These are phyloP conservation scores for Latrodectus elegans DNA, from an alignment of 2,888 invertebrate species.

Conservation along the genomic window DNA sequence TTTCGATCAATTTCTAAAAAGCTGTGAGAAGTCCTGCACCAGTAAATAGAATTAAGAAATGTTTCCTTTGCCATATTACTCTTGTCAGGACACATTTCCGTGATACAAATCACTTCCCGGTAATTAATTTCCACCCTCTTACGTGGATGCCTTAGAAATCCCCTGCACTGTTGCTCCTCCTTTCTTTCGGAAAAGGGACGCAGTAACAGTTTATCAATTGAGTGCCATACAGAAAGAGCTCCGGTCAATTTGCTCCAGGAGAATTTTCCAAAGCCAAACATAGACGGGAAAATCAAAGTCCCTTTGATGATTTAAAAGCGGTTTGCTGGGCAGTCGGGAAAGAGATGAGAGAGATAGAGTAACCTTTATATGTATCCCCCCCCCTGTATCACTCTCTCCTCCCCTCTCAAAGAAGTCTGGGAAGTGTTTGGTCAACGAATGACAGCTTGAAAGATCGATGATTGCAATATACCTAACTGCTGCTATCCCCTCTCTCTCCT, in stretches of 20 bases:
- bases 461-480: constrained; percentile 46
- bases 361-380: background rate
- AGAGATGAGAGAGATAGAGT: background rate
- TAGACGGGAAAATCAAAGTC: constrained; percentile 8
- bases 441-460: constrained; percentile 63
- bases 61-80: too few relatives aligned
- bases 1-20: too few relatives aligned
- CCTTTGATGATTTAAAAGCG: constrained; percentile 18
- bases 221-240: constrained; percentile 10
- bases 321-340: background rate
- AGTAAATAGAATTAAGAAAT: too few relatives aligned
- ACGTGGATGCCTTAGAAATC: too few relatives aligned
- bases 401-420: constrained; percentile 39
- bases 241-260: constrained; percentile 14
- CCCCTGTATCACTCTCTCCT: background rate
- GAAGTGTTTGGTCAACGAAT: constrained; percentile 63
- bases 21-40: too few relatives aligned
- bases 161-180: too few relatives aligned
- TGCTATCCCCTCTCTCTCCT: constrained; percentile 7
- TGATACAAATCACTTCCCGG: too few relatives aligned
- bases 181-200: background rate
- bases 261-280: constrained; percentile 31
- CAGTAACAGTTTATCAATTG: background rate
- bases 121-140: too few relatives aligned
- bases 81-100: too few relatives aligned